Evolutionary conservation across 2,888 invertebrate species (phyloP).

Genomic region (Lamellibrachia satsuma): DNA sequence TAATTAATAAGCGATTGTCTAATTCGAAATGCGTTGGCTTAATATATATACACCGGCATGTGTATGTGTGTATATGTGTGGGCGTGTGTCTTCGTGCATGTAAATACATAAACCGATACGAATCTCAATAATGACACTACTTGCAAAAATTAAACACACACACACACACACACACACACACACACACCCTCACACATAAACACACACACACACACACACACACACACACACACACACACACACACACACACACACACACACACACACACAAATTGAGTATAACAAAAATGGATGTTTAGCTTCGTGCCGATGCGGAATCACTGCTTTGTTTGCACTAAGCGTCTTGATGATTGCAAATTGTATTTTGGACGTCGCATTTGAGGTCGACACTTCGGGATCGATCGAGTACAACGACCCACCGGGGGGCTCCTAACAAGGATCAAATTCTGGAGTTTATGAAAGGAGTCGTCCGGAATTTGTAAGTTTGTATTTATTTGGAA

Average conservation of each 20-base stretch:
- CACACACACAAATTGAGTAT: background rate
- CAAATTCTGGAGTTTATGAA: background rate
- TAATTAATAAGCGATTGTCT: too few species aligned
- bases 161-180: too few species aligned
- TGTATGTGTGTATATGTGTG: background rate
- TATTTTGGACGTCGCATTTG: background rate
- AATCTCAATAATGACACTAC: background rate
- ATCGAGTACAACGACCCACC: background rate
- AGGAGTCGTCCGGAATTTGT: background rate
- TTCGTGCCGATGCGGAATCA: background rate
- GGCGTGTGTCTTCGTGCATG: background rate
- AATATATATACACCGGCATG: background rate
- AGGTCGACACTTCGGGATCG: background rate
- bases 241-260: background rate
- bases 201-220: background rate
- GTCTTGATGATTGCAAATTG: background rate
- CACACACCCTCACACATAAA: too few species aligned
- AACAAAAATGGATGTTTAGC: background rate
- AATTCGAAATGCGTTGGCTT: background rate
- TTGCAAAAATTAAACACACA: background rate
- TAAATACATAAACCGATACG: background rate
- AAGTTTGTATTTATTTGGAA: background rate
- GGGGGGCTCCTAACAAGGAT: background rate
- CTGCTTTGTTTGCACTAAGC: background rate
- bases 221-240: background rate